These are phyloP conservation scores for Anoplolepis gracilipes DNA, from an alignment of 1,140 invertebrate genomes.

Conservation along the genomic window DNA sequence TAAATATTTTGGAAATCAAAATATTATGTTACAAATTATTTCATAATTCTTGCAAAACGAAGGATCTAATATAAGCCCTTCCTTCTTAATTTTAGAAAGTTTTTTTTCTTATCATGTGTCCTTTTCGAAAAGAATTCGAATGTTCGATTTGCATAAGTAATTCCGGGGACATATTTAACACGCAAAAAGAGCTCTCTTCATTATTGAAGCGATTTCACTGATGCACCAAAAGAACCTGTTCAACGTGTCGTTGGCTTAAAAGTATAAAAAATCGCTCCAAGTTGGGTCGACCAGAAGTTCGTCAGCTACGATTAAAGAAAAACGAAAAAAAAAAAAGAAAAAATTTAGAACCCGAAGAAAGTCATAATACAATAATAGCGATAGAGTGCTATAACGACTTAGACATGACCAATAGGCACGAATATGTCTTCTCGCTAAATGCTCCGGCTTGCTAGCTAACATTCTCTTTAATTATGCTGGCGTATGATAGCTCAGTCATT, in stretches of 20 bases:
- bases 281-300: conserved; percentile 58
- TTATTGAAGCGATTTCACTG: conserved; percentile 17
- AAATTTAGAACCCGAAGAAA: too few species aligned
- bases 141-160: conserved; percentile 4
- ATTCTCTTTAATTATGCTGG: neutral
- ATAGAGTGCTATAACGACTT: conserved; percentile 20
- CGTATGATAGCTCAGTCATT: neutral
- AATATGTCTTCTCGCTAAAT: conserved; percentile 55
- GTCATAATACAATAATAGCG: neutral
- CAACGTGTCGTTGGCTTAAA: conserved; percentile 55
- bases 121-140: neutral
- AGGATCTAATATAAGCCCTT: neutral
- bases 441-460: conserved; percentile 1
- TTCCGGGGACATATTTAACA: conserved; percentile 6
- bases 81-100: conserved; percentile 7
- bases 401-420: conserved; percentile 49
- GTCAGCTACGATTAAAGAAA: conserved; percentile 54
- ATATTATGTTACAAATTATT: conserved; percentile 13
- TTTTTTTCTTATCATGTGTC: neutral
- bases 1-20: conserved; percentile 17
- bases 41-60: neutral
- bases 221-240: conserved; percentile 12
- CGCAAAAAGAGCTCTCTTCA: conserved; percentile 4
- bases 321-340: neutral
- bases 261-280: conserved; percentile 59